Evolutionary conservation across 2,888 invertebrate genomes (phyloP).

Genomic region (Dicranocentrus wangi): DNA sequence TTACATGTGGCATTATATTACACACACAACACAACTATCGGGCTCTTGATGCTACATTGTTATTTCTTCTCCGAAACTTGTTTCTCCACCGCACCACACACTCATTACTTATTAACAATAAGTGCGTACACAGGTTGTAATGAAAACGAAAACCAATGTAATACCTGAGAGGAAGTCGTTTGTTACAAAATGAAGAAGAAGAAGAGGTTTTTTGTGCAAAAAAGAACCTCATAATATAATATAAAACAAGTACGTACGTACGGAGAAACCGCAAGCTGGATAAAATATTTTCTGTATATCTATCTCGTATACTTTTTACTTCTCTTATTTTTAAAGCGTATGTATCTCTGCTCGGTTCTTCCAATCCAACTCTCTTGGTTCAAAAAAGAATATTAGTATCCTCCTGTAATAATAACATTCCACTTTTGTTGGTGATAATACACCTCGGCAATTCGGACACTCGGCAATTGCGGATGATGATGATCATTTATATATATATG

Average conservation of each 20-base stretch:
- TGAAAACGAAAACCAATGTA: conserved; percentile 42
- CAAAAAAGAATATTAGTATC: too few relatives aligned
- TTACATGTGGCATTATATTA: too few relatives aligned
- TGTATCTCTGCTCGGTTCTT: not conserved
- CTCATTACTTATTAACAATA: conserved; percentile 49
- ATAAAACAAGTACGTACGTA: too few relatives aligned
- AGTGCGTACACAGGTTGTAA: conserved; percentile 34
- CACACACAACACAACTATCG: too few relatives aligned
- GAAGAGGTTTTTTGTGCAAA: conserved; percentile 48
- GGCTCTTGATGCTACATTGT: too few relatives aligned
- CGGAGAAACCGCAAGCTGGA: too few relatives aligned
- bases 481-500: conserved; percentile 34
- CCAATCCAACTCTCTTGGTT: not conserved
- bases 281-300: too few relatives aligned
- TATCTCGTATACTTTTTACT: not conserved
- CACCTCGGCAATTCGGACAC: conserved; percentile 25
- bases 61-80: too few relatives aligned
- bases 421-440: not conserved
- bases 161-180: conserved; percentile 57
- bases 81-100: conserved; percentile 35
- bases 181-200: conserved; percentile 54
- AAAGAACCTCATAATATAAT: conserved; percentile 12
- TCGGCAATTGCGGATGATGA: not conserved
- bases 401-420: not conserved
- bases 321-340: not conserved